Evolutionary conservation across 2,113 vertebrate genomes (phyloP).

Genomic region (Rissa tridactyla): DNA sequence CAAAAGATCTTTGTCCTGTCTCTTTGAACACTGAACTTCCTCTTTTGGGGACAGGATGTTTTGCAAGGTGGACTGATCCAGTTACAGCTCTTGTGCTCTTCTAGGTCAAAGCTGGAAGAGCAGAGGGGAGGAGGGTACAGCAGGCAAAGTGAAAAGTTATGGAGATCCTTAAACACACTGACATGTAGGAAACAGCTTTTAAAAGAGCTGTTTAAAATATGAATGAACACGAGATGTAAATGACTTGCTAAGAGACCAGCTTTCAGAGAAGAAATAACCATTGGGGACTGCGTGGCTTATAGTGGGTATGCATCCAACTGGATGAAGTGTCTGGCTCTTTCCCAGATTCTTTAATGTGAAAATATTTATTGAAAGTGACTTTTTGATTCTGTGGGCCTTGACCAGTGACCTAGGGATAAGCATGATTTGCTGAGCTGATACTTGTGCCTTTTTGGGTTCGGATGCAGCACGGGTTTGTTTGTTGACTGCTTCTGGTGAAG

Average conservation of each 20-base stretch:
- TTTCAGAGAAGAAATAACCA: conserved; percentile 4
- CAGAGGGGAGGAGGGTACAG: not conserved
- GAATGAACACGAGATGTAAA: conserved; percentile 11
- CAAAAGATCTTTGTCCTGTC: not conserved
- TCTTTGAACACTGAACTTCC: conserved; percentile 23
- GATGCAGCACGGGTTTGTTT: not conserved
- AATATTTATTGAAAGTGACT: conserved; percentile 46
- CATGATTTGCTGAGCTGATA: conserved; percentile 2
- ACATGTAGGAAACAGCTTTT: conserved; percentile 32
- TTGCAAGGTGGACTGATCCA: not conserved
- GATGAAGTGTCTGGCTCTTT: conserved; percentile 3
- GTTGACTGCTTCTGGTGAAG: not conserved
- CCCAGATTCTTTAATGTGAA: conserved; percentile 27
- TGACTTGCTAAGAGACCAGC: not conserved
- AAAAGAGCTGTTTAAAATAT: conserved; percentile 41
- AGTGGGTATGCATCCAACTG: not conserved
- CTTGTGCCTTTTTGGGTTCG: not conserved
- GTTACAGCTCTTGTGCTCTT: not conserved
- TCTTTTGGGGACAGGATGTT: conserved; percentile 41
- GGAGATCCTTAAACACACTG: not conserved
- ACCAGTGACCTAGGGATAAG: conserved; percentile 14
- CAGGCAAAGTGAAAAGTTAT: not conserved
- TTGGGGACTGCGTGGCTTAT: not conserved
- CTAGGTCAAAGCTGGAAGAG: conserved; percentile 23
- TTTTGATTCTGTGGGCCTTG: conserved; percentile 1